Evolutionary conservation across 2,113 vertebrate genomes (phyloP).

Genomic region (Seriola aureovittata): DNA sequence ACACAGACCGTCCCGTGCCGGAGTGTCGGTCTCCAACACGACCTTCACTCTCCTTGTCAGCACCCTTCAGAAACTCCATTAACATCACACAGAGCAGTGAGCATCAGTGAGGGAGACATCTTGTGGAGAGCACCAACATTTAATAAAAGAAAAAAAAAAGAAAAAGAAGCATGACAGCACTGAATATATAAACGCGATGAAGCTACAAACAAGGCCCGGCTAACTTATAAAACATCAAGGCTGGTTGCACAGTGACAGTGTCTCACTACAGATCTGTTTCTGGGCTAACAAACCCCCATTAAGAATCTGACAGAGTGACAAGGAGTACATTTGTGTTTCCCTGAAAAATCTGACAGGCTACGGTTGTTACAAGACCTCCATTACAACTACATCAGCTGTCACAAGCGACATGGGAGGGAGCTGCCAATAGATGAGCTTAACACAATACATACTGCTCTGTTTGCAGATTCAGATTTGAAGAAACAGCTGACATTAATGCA

Average conservation of each 20-base stretch:
- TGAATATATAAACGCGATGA: slow-evolving; percentile 47
- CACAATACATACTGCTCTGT: slow-evolving; percentile 18
- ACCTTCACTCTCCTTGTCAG: slow-evolving; percentile 79
- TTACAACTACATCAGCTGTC: slow-evolving; percentile 72
- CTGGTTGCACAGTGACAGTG: slow-evolving; percentile 60
- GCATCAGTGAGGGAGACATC: slow-evolving; percentile 73
- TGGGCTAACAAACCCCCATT: slow-evolving; percentile 70
- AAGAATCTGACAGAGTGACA: slow-evolving; percentile 76
- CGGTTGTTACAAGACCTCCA: slow-evolving; percentile 72
- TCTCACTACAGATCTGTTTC: slow-evolving; percentile 50
- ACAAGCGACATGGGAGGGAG: slow-evolving; percentile 48
- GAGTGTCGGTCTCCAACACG: slow-evolving; percentile 49
- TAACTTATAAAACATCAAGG: slow-evolving; percentile 59
- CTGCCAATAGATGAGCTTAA: slow-evolving; percentile 21
- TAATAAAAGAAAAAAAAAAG: slow-evolving; percentile 22
- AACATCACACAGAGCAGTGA: slow-evolving; percentile 62
- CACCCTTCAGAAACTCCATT: slow-evolving; percentile 67
- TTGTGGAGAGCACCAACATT: slow-evolving; percentile 66
- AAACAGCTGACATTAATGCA: background rate
- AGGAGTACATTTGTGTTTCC: slow-evolving; percentile 74
- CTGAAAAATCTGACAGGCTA: slow-evolving; percentile 71
- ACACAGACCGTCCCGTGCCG: slow-evolving; percentile 35
- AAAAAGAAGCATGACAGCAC: slow-evolving; percentile 34
- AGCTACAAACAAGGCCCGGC: slow-evolving; percentile 42
- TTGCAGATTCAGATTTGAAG: slow-evolving; percentile 18